Percentiles rank a stretch among this genome's conserved stretches.
Conservation (phyloP, 2,113 vertebrate genomes). For the Ascaphus truei region DNA sequence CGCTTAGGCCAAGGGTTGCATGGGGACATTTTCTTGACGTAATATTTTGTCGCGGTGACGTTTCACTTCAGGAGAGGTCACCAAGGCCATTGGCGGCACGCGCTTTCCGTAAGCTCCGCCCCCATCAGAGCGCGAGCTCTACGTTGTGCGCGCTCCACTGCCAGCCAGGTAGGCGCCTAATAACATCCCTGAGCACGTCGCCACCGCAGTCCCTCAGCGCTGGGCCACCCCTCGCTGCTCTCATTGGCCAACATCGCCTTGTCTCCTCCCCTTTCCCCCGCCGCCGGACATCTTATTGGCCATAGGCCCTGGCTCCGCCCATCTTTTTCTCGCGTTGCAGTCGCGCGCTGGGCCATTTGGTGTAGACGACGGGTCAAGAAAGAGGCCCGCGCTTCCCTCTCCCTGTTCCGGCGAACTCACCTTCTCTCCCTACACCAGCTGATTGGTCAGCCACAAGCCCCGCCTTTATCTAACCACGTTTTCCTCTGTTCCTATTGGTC, state of each 20-base stretch:
- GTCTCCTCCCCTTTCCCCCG: too few relatives aligned
- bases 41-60: too few relatives aligned
- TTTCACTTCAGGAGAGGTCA: too few relatives aligned
- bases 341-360: neutral
- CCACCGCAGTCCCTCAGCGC: neutral
- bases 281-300: too few relatives aligned
- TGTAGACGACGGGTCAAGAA: neutral
- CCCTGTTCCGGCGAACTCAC: neutral
- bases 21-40: too few relatives aligned
- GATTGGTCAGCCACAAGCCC: neutral
- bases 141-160: neutral
- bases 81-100: neutral
- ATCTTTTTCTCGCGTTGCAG: neutral
- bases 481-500: neutral
- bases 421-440: neutral
- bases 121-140: neutral
- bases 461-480: neutral
- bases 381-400: neutral
- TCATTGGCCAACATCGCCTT: too few relatives aligned
- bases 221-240: neutral
- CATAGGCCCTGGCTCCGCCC: neutral
- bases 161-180: slow-evolving; percentile 13
- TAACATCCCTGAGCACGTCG: neutral
- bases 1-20: too few relatives aligned
- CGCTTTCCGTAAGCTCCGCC: neutral